These are phyloP conservation scores for Bicyclus anynana DNA, from an alignment of 1,140 invertebrate genomes.

Conservation along the genomic window DNA sequence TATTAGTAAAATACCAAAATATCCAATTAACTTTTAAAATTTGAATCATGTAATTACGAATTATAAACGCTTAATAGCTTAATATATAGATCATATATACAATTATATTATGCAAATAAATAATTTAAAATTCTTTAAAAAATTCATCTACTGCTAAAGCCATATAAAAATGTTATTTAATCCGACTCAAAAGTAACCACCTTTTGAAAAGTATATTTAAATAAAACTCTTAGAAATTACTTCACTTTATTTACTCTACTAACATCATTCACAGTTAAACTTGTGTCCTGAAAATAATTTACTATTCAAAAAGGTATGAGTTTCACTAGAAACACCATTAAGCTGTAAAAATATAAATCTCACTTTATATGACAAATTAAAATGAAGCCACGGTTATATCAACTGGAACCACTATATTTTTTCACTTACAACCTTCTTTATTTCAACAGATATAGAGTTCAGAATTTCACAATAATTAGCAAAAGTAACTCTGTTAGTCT, in stretches of 20 bases:
- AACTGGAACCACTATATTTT: conserved; percentile 1
- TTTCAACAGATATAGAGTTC: conserved; percentile 7
- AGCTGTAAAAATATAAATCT: conserved; percentile 16
- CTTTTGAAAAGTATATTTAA: no score
- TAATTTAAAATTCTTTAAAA: no score
- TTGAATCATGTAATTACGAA: no score
- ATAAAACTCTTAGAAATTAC: no score
- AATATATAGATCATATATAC: no score
- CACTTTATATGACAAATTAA: conserved; percentile 22
- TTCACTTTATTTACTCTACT: not conserved
- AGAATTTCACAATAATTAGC: not conserved
- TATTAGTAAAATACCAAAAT: no score
- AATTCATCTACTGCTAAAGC: no score
- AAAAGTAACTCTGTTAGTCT: not conserved
- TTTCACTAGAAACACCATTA: conserved; percentile 12
- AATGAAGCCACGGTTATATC: conserved; percentile 8
- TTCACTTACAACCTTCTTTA: not conserved
- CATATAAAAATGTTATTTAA: no score
- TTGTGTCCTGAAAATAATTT: not conserved
- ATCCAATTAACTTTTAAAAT: no score
- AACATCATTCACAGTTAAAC: not conserved
- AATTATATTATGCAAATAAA: no score
- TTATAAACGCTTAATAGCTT: no score
- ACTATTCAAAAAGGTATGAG: conserved; percentile 3
- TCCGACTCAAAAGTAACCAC: no score